Evolutionary conservation across 2,113 vertebrate species (phyloP), one percentile per base, ranked within the genome.

Genomic region (Isichthys henryi): DNA sequence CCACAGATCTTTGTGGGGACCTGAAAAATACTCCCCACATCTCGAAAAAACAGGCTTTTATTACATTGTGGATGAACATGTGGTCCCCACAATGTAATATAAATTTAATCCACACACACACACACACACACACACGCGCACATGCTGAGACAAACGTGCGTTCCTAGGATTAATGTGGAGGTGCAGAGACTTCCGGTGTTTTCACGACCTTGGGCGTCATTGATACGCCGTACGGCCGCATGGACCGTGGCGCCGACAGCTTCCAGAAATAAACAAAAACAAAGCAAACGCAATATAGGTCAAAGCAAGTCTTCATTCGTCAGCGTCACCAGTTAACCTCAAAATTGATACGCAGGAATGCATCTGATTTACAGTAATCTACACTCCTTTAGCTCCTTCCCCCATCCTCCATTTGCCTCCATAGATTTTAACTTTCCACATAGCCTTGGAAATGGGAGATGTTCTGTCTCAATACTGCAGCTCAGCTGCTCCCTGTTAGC

Each of bases 391-490:
- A 80, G 13, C 13, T 43, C 35, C 86, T 56, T 43, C 53, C 43
- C 86, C 31, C 10, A 1, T 17, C 35, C 43, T 13, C n/a, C 70
- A 15, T 17, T 31, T 80, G 74, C 15, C 10, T 27, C 23, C 53
- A 56, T n/a, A 35, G 31, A 17, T 56, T 19, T 45, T 87, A 43
- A 31, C 86, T 87, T 87, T 39, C 52, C 56, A 31, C 86, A 52
- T 39, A 62, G 83, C 23, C 90, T 87, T 88, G 86, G 89, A 62
- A 91, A 91, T 87, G 86, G 35, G 84, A 3, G 56, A 87, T n/a
- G 83, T 43, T 86, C 82, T 90, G 83, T 56, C 87, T 52, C 85
- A 88, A 77, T 90, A 89, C 70, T 50, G 52, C 84, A 77, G n/a
- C 89, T 74, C 89, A 92, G 82, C 45, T 53, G n/a, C 58, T 53